Evolutionary conservation across 2,797 vertebrate genomes (phyloP), one percentile per base, ranked within the genome.

Genomic region (Champsocephalus gunnari): DNA sequence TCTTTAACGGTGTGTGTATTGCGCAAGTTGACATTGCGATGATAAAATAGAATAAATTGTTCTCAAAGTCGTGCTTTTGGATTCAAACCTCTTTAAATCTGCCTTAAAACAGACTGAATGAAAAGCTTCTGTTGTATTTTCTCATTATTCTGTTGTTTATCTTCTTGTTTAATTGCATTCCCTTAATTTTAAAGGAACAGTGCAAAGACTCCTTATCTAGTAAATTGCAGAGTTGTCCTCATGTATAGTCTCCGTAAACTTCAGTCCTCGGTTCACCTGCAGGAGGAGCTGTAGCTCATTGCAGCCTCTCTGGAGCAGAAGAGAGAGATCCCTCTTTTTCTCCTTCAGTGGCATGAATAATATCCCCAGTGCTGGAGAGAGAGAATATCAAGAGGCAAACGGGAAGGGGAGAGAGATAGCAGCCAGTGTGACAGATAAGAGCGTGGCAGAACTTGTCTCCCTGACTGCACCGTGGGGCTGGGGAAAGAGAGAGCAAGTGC

Each of bases 231-330:
- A 62, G 63, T 57, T 58, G 54, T 47, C 28, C 48, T 41, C 75
- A 66, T 70, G 63, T 43, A 28, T 53, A 13, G 50, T 48, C 43
- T 71, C 48, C 12, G 16, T 67, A 34, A 82, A 63, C 73, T 78
- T 79, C 53, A 79, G 78, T 81, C 87, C 79, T 45, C 1, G 62
- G 84, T 90, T 91, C 93, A 93, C 95, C 95, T 95, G 94, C 92
- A 96, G 95, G 94, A 95, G 95, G 95, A 94, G 95, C 94, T 95
- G 93, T 93, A 89, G 91, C 89, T 91, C 76, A 59, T 88, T 75
- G 82, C 68, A 92, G 92, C 86, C 78, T 88, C 81, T 87, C 74
- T 66, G 83, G 81, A 87, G 80, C 77, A 88, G 84, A 80, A 90
- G 82, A 89, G 85, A 92, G 79, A 88, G 80, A 92, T 89, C 78